Evolutionary conservation across 1,140 invertebrate species (phyloP), one percentile per base, ranked within the genome.

Genomic region (Pseudoatta argentina): DNA sequence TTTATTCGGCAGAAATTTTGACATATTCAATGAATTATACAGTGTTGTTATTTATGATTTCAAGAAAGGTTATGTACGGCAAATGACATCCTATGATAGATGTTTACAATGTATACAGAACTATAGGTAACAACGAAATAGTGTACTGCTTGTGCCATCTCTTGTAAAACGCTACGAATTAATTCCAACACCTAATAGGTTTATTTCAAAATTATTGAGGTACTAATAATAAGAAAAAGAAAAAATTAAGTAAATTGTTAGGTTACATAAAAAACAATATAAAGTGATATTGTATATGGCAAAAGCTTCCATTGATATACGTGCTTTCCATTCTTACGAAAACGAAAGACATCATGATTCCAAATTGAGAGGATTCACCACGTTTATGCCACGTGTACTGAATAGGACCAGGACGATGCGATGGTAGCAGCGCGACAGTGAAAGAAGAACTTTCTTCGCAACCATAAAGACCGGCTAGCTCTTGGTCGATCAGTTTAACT

Each of bases 371-470:
- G 85, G 73, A 89, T 85, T 57, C 63, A 67, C 67, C 77, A 61
- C 77, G 67, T 87, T 87, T 61, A 30, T 61, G 27, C 57, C 27
- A 55, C 55, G 76, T 86, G 75, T 82, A 86, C 66, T 86, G 86
- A 90, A 91, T 78, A 86, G 86, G 63, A 90, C 66, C 44, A 21
- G 57, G 51, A 57, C 39, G 10, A 44, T 44, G 48, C 75, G 87
- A 90, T 83, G 75, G 77, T 76, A 16, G 64, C 59, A 67, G 57
- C 51, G 39, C n/a, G 73, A 87, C 48, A 86, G 86, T 88, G 89
- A 91, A 92, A 92, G 89, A 94, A 93, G 92, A 93, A 94, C 93
- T 94, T 94, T 94, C 94, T 93, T 94, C 92, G 88, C 48, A 87
- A 91, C 87, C 66, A 88, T 88, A 76, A 92, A 86, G 87, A 82